Evolutionary conservation across 2,888 invertebrate genomes (phyloP).

Genomic region (Phorcus lineatus): DNA sequence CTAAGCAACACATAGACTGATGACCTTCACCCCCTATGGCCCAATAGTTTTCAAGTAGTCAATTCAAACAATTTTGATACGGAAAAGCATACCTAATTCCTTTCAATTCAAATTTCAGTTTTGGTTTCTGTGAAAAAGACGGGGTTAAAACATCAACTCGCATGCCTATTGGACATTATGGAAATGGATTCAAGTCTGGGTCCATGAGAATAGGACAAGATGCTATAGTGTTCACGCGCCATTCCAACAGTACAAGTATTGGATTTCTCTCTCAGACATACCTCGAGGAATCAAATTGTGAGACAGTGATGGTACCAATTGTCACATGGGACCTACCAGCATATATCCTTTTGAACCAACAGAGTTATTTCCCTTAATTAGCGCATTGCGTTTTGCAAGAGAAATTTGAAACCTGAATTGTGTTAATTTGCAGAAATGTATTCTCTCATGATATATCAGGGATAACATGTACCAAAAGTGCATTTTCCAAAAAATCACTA

Average conservation of each 20-base stretch:
- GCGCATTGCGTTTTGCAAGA: too few relatives aligned
- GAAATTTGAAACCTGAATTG: too few relatives aligned
- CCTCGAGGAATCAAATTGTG: slow-evolving; percentile 61
- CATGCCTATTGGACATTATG: slow-evolving; percentile 72
- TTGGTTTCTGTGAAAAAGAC: slow-evolving; percentile 72
- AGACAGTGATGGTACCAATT: slow-evolving; percentile 72
- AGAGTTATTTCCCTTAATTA: too few relatives aligned
- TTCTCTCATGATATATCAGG: too few relatives aligned
- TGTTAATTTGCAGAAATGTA: too few relatives aligned
- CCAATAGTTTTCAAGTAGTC: too few relatives aligned
- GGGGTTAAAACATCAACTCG: slow-evolving; percentile 54
- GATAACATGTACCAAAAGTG: too few relatives aligned
- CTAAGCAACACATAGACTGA: too few relatives aligned
- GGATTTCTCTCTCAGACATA: slow-evolving; percentile 73
- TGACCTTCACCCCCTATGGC: too few relatives aligned
- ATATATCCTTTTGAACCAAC: slow-evolving; percentile 62
- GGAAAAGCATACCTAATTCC: background rate
- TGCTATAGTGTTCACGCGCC: slow-evolving; percentile 71
- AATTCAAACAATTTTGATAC: too few relatives aligned
- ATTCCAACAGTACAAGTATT: slow-evolving; percentile 57
- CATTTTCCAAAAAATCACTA: too few relatives aligned
- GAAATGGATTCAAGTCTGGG: slow-evolving; percentile 74
- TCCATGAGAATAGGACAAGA: slow-evolving; percentile 74
- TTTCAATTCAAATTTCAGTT: slow-evolving; percentile 55
- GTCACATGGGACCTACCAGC: slow-evolving; percentile 64